Evolutionary conservation across 1,140 invertebrate species (phyloP), one percentile per base, ranked within the genome.

Genomic region (Panulirus ornatus): DNA sequence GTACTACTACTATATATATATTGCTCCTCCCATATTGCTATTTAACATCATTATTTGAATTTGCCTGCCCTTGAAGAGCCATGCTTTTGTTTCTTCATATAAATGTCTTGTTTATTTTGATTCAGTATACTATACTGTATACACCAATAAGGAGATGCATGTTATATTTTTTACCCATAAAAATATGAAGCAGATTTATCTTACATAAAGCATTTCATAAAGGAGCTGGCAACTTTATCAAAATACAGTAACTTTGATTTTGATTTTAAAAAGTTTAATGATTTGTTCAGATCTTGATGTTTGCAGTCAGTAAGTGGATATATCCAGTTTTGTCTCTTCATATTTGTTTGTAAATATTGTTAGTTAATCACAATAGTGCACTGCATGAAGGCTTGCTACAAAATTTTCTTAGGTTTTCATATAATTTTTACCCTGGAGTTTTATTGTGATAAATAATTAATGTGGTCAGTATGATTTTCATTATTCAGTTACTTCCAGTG

Each of bases 301-400:
- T 66, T 66, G 58, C 16, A 66, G 58, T 66, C 58, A 66, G 58
- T 66, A 27, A 66, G n/a, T 27, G 58, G 30, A 66, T 66, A 27
- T 30, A 30, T 27, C n/a, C n/a, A 66, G 14, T 66, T 66, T 58
- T 14, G 58, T 66, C 58, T 30, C 58, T 66, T 66, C 58, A 66
- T 66, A 66, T 66, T 66, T 66, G 11, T 27, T 66, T 66, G 58
- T 66, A 66, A 27, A 66, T 66, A 66, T 3, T 6, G 22, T 0
- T 66, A 30, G 58, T 66, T 66, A 66, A n/a, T n/a, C n/a, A n/a
- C n/a, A n/a, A n/a, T n/a, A 84, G 40, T 34, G 34, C 54, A 44
- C 42, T 84, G 83, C 83, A 84, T 84, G 83, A 84, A 66, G 38
- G 83, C 83, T 84, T 84, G 83, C 83, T 73, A 71, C n/a, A 71